phyloP scores from a whole-genome alignment of 2,888 invertebrate genomes.

The Synanthedon vespiformis region DNA sequence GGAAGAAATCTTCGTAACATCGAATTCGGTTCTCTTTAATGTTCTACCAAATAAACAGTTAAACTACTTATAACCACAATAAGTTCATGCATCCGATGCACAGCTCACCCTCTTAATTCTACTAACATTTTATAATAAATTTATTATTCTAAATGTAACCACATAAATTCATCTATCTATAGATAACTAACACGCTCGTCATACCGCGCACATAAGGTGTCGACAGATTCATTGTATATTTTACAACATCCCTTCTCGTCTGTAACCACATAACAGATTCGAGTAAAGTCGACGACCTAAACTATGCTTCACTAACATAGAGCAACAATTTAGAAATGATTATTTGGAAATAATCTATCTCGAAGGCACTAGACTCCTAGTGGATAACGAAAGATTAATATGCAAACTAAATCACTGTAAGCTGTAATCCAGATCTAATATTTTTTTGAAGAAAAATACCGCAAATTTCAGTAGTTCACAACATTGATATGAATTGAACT shows the following conservation, averaged over 20 bases:
- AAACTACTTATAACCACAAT: slow-evolving; percentile 16
- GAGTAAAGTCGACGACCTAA: background rate
- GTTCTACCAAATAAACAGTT: slow-evolving; percentile 26
- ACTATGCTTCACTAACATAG: slow-evolving; percentile 54
- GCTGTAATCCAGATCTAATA: background rate
- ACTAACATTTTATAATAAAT: slow-evolving; percentile 36
- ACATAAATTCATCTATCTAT: slow-evolving; percentile 48
- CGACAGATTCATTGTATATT: background rate
- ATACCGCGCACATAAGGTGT: background rate
- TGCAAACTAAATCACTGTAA: background rate
- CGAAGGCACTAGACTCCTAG: slow-evolving; percentile 65
- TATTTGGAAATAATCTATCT: slow-evolving; percentile 14
- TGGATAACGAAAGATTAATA: slow-evolving; percentile 18
- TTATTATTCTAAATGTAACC: slow-evolving; percentile 35
- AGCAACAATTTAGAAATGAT: slow-evolving; percentile 33
- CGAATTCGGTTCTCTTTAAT: slow-evolving; percentile 44
- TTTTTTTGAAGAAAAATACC: too few species aligned
- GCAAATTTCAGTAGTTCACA: slow-evolving; percentile 10
- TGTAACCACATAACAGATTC: background rate
- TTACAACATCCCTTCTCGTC: background rate
- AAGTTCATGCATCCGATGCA: slow-evolving; percentile 50
- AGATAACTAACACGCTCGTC: background rate
- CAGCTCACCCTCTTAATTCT: slow-evolving; percentile 20
- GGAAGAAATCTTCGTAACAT: slow-evolving; percentile 54
- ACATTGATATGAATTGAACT: slow-evolving; percentile 55